These are phyloP conservation scores for Argyrosomus japonicus DNA, from an alignment of 2,113 vertebrate species.

Conservation along the genomic window DNA sequence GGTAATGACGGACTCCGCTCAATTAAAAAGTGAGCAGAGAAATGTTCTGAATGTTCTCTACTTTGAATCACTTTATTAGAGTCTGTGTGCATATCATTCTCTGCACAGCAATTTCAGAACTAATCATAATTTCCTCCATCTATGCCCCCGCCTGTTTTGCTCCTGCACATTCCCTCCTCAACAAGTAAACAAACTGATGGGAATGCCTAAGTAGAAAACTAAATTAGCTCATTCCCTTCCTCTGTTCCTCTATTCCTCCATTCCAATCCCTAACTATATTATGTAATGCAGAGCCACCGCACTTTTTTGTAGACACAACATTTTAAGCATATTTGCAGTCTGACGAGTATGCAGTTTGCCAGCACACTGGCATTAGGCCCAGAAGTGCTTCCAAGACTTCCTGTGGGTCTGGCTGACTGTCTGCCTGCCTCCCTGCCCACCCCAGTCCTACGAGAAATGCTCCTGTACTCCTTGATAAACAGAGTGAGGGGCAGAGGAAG, in stretches of 20 bases:
- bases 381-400: slow-evolving; percentile 69
- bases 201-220: slow-evolving; percentile 58
- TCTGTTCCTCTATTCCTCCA: slow-evolving; percentile 26
- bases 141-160: background rate
- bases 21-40: background rate
- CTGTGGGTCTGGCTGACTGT: slow-evolving; percentile 62
- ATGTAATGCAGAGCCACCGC: slow-evolving; percentile 66
- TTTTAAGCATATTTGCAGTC: slow-evolving; percentile 73
- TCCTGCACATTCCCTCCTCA: slow-evolving; percentile 29
- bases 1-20: background rate
- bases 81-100: slow-evolving; percentile 4
- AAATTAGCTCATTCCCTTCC: slow-evolving; percentile 44
- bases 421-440: slow-evolving; percentile 55
- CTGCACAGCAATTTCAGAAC: slow-evolving; percentile 15
- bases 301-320: slow-evolving; percentile 57
- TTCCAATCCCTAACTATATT: slow-evolving; percentile 61
- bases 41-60: slow-evolving; percentile 1
- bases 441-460: slow-evolving; percentile 35
- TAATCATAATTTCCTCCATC: slow-evolving; percentile 14
- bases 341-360: slow-evolving; percentile 60
- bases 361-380: slow-evolving; percentile 65
- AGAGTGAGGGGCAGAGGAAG: slow-evolving; percentile 43
- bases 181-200: slow-evolving; percentile 63
- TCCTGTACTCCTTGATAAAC: slow-evolving; percentile 55
- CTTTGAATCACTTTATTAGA: slow-evolving; percentile 27